Base-by-base conservation (phyloP, 2,113 vertebrate genomes). In the Channa argus region DNA sequence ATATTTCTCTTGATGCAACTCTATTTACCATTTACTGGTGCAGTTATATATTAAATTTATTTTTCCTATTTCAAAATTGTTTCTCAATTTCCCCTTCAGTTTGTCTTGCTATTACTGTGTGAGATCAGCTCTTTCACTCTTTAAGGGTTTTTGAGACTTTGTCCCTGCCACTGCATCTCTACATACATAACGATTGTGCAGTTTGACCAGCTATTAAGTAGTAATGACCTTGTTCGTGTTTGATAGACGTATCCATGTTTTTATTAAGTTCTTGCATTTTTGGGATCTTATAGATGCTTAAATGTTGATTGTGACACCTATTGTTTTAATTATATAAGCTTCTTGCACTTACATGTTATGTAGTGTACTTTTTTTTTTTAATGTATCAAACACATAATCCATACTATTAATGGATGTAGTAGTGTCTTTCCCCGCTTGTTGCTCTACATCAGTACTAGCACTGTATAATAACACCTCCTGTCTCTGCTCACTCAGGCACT, bases 401-500 rank as follows among this genome's bases (percentile, higher is more conserved):
- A 24, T 24, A 24, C 24, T 24, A 24, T 24, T 24, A 24, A 24
- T 24, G 24, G 24, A 24, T 24, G 24, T 24, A 24, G 24, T 24
- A 24, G 24, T 24, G 24, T 24, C 70, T 68, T 2, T 79, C 53
- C n/a, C 80, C 7, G 3, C 11, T 74, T 52, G 34, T 44, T 71
- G 7, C 8, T 72, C 24, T 76, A 33, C 15, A 60, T 86, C 73
- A 71, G 37, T 59, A 7, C 34, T 47, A 37, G 49, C 24, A 7
- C 54, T 63, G 6, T 63, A 12, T 84, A 69, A 82, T 85, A 11
- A 63, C 73, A 51, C 77, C 62, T 15, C 45, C 59, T 67, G 14
- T 72, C 47, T 87, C 60, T 79, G 12, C 51, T 51, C 54, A 70
- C 66, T 3, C 86, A 99, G 97, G 93, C 97, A 99, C 81, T 92